Conservation (phyloP, 2,888 invertebrate genomes). For the Macrosiphum euphorbiae region DNA sequence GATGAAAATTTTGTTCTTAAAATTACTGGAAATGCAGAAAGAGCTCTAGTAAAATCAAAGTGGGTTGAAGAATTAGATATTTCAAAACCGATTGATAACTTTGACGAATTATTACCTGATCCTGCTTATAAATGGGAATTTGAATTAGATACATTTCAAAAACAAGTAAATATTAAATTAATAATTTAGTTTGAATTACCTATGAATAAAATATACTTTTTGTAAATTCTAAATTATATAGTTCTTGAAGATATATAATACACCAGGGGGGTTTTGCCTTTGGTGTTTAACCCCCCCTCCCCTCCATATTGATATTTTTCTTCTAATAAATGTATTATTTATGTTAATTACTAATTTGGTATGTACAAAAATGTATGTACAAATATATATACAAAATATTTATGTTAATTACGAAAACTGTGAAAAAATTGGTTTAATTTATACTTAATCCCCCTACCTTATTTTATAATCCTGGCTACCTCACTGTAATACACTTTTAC, state of each 20-base stretch:
- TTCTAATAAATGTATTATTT: neutral
- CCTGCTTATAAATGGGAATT: conserved; percentile 91
- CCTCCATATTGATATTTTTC: no score
- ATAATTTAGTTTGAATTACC: neutral
- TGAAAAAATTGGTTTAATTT: no score
- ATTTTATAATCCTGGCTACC: no score
- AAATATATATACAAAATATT: no score
- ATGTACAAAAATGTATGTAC: no score
- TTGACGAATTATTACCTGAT: conserved; percentile 83
- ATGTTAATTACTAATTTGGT: no score
- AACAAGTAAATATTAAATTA: conserved; percentile 75
- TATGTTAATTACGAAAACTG: neutral
- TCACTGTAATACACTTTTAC: neutral
- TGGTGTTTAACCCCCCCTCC: no score
- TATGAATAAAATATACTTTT: neutral
- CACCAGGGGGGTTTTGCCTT: no score
- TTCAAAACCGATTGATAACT: conserved; percentile 83
- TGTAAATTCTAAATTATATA: conserved; percentile 27
- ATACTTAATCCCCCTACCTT: no score
- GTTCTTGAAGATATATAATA: no score
- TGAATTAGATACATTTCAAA: conserved; percentile 96
- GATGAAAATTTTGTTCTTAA: conserved; percentile 76
- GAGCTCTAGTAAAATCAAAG: conserved; percentile 75
- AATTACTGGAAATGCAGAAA: conserved; percentile 74
- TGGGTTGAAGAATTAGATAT: conserved; percentile 93